phyloP scores from a whole-genome alignment of 2,797 vertebrate species.

The Acrocephalus scirpaceus region DNA sequence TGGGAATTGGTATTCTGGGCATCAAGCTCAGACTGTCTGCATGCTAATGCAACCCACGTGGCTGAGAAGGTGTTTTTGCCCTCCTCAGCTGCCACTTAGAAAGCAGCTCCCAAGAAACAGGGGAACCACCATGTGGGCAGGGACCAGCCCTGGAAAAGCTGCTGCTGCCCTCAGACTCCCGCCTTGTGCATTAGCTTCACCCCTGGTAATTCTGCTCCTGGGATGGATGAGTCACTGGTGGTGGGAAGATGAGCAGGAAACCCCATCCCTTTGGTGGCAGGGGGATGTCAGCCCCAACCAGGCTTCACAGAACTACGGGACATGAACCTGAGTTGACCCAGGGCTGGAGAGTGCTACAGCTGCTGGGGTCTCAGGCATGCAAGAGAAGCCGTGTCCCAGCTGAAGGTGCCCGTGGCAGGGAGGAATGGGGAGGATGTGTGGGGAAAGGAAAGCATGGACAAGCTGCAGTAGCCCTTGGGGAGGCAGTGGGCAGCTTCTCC shows the following conservation, averaged over 20 bases:
- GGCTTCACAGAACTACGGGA: rapidly evolving
- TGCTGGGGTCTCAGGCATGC: not conserved
- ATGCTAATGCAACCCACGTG: rapidly evolving
- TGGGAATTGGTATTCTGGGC: not conserved
- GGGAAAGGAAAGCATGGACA: not conserved
- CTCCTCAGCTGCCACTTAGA: not conserved
- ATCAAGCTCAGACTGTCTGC: not conserved
- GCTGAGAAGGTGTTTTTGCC: not conserved
- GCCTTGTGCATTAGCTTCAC: not conserved
- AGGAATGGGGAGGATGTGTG: not conserved
- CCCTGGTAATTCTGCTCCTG: not conserved
- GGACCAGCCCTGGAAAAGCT: not conserved
- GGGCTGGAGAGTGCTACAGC: not conserved
- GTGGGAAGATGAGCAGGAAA: not conserved
- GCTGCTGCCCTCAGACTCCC: not conserved
- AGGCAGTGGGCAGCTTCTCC: not conserved
- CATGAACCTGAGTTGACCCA: not conserved
- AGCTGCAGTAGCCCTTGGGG: not conserved
- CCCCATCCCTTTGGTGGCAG: not conserved
- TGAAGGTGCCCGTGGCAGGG: rapidly evolving
- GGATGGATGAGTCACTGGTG: not conserved
- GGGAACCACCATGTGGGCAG: not conserved
- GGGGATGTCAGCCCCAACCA: not conserved
- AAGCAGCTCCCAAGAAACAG: not conserved
- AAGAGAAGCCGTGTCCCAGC: not conserved